Percentiles rank a stretch among this genome's conserved stretches.
These are phyloP conservation scores for Calliphora vicina DNA, from an alignment of 1,140 invertebrate species.

Conservation along the genomic window DNA sequence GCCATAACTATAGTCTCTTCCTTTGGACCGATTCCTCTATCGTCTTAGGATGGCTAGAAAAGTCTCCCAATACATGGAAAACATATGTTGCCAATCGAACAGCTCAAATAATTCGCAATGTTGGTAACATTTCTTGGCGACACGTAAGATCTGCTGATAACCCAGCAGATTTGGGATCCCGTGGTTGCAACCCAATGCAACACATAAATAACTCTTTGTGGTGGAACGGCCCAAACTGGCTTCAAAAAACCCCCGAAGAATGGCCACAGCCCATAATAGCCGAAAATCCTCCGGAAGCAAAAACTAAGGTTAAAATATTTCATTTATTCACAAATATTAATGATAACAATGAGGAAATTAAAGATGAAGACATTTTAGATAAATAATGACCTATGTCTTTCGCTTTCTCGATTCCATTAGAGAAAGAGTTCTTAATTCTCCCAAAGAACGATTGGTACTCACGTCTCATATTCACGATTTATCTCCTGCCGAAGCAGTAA, in stretches of 20 bases:
- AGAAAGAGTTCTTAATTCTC: neutral
- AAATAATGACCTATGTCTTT: neutral
- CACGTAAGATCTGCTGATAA: neutral
- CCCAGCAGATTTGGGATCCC: neutral
- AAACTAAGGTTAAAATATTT: neutral
- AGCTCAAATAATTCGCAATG: conserved; percentile 28
- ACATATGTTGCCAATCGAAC: neutral
- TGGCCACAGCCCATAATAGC: neutral
- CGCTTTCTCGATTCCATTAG: neutral
- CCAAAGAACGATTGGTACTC: neutral
- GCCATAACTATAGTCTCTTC: neutral
- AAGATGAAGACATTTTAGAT: neutral
- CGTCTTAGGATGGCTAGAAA: neutral
- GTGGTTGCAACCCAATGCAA: neutral
- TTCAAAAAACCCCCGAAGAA: neutral
- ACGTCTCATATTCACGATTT: neutral
- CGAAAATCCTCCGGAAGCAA: neutral
- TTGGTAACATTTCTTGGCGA: neutral
- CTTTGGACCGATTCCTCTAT: conserved; percentile 1
- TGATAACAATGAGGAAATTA: neutral
- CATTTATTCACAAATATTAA: neutral
- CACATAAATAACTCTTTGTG: conserved; percentile 41
- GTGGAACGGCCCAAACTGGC: conserved; percentile 42
- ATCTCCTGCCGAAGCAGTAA: neutral
- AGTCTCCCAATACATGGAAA: neutral